Conservation (phyloP, 2,888 invertebrate species). For the Prionchulus punctatus region DNA sequence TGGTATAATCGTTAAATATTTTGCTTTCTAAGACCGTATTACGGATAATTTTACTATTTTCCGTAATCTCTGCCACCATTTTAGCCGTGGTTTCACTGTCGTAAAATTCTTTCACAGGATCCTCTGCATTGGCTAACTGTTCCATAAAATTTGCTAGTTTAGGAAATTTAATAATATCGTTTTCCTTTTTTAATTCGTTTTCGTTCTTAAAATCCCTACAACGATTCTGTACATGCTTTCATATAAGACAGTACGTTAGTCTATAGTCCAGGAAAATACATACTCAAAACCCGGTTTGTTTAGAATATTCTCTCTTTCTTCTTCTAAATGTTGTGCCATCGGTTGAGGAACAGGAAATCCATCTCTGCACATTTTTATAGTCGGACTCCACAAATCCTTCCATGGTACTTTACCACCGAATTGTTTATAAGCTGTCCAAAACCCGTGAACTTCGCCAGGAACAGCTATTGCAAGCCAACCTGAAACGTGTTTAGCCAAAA, state of each 20-base stretch:
- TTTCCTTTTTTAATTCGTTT: conserved; percentile 9
- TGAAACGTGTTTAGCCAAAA: neutral
- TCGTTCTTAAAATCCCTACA: conserved; percentile 12
- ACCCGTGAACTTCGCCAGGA: conserved; percentile 29
- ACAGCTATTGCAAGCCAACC: conserved; percentile 17
- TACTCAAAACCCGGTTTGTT: neutral
- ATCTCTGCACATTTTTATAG: neutral
- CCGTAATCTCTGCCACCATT: no score
- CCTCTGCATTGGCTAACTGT: conserved; percentile 11
- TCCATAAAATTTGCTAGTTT: conserved; percentile 16
- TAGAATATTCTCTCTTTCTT: neutral
- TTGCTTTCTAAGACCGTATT: no score
- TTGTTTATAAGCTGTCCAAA: conserved; percentile 24
- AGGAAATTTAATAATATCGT: conserved; percentile 13
- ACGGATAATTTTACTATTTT: no score
- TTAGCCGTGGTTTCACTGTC: no score
- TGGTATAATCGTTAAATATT: no score
- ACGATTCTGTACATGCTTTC: no score
- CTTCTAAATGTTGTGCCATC: neutral
- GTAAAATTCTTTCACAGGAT: conserved; percentile 11
- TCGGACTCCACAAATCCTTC: neutral
- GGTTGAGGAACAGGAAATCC: neutral
- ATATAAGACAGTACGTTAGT: neutral
- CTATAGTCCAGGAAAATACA: neutral
- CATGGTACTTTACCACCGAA: conserved; percentile 16